Evolutionary conservation across 1,140 invertebrate genomes (phyloP).

Genomic region (Matsumurasca onukii): DNA sequence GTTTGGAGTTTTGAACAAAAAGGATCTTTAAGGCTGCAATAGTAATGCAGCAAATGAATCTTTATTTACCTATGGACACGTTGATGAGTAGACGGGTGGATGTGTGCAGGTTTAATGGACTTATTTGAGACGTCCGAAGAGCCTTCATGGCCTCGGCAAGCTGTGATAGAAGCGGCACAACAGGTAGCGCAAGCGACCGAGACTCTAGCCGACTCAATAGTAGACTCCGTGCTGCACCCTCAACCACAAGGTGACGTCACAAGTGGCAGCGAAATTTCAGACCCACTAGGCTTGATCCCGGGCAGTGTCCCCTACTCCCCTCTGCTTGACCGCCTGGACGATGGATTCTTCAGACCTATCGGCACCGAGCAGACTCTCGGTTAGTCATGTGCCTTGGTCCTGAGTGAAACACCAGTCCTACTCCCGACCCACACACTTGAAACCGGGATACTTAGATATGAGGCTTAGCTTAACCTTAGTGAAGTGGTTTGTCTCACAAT

Average conservation of each 20-base stretch:
- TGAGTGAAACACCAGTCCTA: too few species aligned
- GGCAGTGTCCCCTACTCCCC: slow-evolving; percentile 28
- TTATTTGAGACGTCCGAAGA: slow-evolving; percentile 10
- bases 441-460: too few species aligned
- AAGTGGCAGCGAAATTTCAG: background rate
- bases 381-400: too few species aligned
- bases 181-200: slow-evolving; percentile 44
- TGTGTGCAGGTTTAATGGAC: slow-evolving; percentile 12
- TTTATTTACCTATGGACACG: too few species aligned
- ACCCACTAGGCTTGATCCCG: slow-evolving; percentile 29
- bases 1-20: too few species aligned
- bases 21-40: too few species aligned
- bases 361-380: too few species aligned
- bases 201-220: slow-evolving; percentile 50
- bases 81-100: too few species aligned
- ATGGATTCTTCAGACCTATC: slow-evolving; percentile 31
- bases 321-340: slow-evolving; percentile 22
- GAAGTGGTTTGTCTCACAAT: too few species aligned
- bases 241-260: background rate
- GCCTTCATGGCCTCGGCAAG: background rate
- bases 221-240: slow-evolving; percentile 50
- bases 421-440: background rate
- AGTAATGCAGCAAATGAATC: too few species aligned
- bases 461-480: too few species aligned
- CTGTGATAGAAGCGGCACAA: slow-evolving; percentile 23